These are phyloP conservation scores for Coranthus polyacanthus DNA, from an alignment of 2,797 vertebrate species.

Conservation along the genomic window DNA sequence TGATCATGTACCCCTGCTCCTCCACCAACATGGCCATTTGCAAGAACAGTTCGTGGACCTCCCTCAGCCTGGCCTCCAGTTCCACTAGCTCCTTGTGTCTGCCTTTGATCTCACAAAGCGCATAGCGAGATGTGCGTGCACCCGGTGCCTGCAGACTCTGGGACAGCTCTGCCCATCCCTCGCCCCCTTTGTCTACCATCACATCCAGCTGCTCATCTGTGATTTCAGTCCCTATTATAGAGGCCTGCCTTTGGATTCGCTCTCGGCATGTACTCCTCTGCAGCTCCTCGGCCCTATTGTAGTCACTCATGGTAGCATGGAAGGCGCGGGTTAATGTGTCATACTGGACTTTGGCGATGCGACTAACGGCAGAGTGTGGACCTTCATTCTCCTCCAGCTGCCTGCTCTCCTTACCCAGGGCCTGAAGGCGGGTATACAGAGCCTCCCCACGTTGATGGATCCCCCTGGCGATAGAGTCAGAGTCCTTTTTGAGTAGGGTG, in stretches of 20 bases:
- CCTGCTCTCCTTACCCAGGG: conserved; percentile 78
- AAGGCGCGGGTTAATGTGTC: conserved; percentile 83
- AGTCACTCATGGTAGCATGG: conserved; percentile 86
- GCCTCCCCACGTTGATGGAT: conserved; percentile 86
- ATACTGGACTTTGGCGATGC: conserved; percentile 86
- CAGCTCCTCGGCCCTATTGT: conserved; percentile 88
- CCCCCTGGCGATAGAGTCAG: conserved; percentile 88
- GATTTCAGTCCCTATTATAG: conserved; percentile 90
- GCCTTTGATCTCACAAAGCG: conserved; percentile 88
- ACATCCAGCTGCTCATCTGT: conserved; percentile 88
- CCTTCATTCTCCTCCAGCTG: conserved; percentile 82
- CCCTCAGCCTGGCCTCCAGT: conserved; percentile 89
- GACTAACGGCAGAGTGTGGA: conserved; percentile 77
- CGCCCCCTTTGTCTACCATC: conserved; percentile 90
- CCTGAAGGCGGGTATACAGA: conserved; percentile 85
- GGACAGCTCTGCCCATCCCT: conserved; percentile 90
- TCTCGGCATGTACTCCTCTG: conserved; percentile 88
- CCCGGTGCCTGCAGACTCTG: conserved; percentile 87
- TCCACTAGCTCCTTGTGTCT: conserved; percentile 91
- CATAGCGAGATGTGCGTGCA: conserved; percentile 82
- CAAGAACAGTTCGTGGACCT: conserved; percentile 89
- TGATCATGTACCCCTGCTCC: conserved; percentile 87
- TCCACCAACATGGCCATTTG: conserved; percentile 91
- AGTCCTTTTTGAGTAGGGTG: conserved; percentile 91
- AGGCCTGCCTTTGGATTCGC: conserved; percentile 91